phyloP scores from a whole-genome alignment of 2,797 vertebrate species.

The Triplophysa yarkandensis region DNA sequence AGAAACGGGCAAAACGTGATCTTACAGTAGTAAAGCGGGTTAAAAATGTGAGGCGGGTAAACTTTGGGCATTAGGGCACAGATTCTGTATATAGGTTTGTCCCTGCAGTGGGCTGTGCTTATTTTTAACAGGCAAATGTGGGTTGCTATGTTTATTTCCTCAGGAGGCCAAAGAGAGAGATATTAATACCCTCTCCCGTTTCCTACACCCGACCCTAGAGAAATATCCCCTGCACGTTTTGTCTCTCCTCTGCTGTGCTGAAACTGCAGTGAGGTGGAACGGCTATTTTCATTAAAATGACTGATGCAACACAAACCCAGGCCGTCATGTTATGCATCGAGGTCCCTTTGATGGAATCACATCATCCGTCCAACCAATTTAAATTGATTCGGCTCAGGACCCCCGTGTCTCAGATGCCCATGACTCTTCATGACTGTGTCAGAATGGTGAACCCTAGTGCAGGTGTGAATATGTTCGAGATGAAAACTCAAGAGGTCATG shows the following conservation, averaged over 20 bases:
- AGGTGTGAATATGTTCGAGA: conserved; percentile 24
- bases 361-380: conserved; percentile 31
- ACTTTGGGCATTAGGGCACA: conserved; percentile 35
- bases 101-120: conserved; percentile 54
- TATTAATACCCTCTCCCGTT: conserved; percentile 54
- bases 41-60: conserved; percentile 28
- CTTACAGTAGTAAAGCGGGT: conserved; percentile 16
- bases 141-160: conserved; percentile 51
- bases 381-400: conserved; percentile 45
- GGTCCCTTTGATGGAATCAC: conserved; percentile 29
- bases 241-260: conserved; percentile 13
- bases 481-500: conserved; percentile 23
- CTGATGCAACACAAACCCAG: conserved; percentile 31
- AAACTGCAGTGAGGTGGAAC: not conserved
- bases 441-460: conserved; percentile 1
- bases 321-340: conserved; percentile 24
- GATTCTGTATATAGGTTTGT: conserved; percentile 56
- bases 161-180: conserved; percentile 37
- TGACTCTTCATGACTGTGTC: conserved; percentile 26
- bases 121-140: conserved; percentile 62
- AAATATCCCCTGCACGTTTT: conserved; percentile 32
- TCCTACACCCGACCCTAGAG: conserved; percentile 37
- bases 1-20: conserved; percentile 6
- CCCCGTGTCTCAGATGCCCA: conserved; percentile 29
- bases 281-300: conserved; percentile 35